Evolutionary conservation across 2,888 invertebrate species (phyloP), one percentile per base, ranked within the genome.

Genomic region (Pollenia griseotomentosa): DNA sequence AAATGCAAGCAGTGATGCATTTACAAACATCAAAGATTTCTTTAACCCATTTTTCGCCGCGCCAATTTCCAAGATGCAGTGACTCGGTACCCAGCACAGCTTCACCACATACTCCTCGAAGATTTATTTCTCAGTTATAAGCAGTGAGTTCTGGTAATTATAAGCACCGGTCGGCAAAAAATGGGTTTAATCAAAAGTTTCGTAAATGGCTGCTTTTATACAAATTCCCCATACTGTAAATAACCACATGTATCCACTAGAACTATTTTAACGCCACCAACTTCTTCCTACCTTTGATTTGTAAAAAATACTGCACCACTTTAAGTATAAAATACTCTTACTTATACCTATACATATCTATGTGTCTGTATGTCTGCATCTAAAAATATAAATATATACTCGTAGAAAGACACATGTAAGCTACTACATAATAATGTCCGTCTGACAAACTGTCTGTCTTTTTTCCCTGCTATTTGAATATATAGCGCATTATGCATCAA

Each of bases 361-460:
- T 33, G 33, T 6, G 6, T 33, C 6, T 33, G 33, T 33, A 5
- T 33, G 33, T 33, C 5, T 33, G 33, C 46, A 48, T 33, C 12
- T 71, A 46, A 63, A 61, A 19, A 42, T 42, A 79, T 46, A 63
- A n/a, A 79, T 61, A 84, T 33, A 59, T 44, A 63, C 23, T 6
- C 8, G 46, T 42, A 78, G 9, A 48, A 48, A 19, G 55, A 48
- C n/a, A 74, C 16, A 57, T 73, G 19, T 33, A 33, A 75, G 48
- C 14, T 68, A 68, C 65, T 83, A 48, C 55, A 83, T 61, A 83
- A 63, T 77, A 77, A 70, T 46, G 77, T 68, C 82, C 68, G 55
- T 74, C 59, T 59, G 44, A 14, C 55, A 44, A 23, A 44, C 11
- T 42, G 66, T 66, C 48, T 68, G 82, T 75, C 68, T 57, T 59